Percentiles rank a stretch among this genome's conserved stretches.
Conservation (phyloP, 2,888 invertebrate species). For the Coronaproctus castanopsis region DNA sequence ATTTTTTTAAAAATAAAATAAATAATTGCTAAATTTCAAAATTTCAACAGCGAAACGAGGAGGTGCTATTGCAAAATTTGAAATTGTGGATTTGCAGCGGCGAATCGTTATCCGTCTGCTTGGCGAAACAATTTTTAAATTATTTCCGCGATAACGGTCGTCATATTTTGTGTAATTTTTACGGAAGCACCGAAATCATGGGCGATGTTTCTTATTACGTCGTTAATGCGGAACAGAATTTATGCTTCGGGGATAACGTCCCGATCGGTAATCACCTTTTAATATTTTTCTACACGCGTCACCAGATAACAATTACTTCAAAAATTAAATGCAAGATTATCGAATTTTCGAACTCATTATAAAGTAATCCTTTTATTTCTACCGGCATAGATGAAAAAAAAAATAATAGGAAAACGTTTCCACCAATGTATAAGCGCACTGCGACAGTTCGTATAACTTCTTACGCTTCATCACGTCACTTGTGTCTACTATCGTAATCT, state of each 20-base stretch:
- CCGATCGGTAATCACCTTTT: constrained; percentile 65
- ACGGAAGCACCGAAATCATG: constrained; percentile 81
- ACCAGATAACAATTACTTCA: background rate
- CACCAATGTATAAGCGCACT: too few relatives aligned
- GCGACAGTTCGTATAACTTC: too few relatives aligned
- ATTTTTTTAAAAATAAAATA: too few relatives aligned
- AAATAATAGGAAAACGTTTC: too few relatives aligned
- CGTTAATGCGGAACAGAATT: constrained; percentile 37
- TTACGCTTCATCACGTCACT: too few relatives aligned
- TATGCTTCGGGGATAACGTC: constrained; percentile 41
- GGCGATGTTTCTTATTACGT: constrained; percentile 69
- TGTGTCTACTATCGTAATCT: too few relatives aligned
- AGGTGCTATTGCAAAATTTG: constrained; percentile 33
- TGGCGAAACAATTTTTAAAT: constrained; percentile 54
- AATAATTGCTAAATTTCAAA: too few relatives aligned
- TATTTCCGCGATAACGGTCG: constrained; percentile 35
- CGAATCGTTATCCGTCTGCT: constrained; percentile 48
- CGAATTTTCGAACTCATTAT: background rate
- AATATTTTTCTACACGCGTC: background rate
- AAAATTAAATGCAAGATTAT: background rate
- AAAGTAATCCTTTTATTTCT: background rate
- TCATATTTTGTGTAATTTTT: constrained; percentile 64
- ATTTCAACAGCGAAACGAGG: constrained; percentile 7
- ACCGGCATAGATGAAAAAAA: too few relatives aligned
- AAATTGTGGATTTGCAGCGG: constrained; percentile 75